Percentiles rank a stretch among this genome's conserved stretches.
These are phyloP conservation scores for Brachyptera putata DNA, from an alignment of 2,888 invertebrate genomes.

Conservation along the genomic window DNA sequence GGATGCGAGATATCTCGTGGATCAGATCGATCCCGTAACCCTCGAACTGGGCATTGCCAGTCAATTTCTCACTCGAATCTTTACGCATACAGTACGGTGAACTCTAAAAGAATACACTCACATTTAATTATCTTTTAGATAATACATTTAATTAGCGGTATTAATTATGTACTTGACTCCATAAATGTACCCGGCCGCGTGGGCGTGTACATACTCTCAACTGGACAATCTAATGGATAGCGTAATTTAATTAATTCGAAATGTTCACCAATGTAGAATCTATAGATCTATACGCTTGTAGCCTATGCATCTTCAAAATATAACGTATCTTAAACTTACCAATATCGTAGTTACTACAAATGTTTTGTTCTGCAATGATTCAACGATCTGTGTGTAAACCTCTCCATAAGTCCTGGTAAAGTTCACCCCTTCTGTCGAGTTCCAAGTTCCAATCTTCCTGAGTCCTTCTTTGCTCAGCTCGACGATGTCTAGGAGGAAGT, in stretches of 20 bases:
- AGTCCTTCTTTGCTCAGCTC: constrained; percentile 81
- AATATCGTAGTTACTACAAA: constrained; percentile 86
- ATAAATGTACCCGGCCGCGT: no score
- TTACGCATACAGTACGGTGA: constrained; percentile 94
- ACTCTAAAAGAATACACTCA: constrained; percentile 73
- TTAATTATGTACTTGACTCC: no score
- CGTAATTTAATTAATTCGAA: no score
- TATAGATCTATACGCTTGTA: no score
- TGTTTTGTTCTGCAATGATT: constrained; percentile 87
- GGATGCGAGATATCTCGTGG: constrained; percentile 80
- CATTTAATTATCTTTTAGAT: no score
- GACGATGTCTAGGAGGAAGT: constrained; percentile 87
- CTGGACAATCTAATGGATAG: no score
- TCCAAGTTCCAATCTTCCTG: constrained; percentile 83
- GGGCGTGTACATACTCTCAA: no score
- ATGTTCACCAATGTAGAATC: no score
- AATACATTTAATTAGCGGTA: no score
- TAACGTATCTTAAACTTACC: no score
- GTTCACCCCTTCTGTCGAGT: constrained; percentile 81
- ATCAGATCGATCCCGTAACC: constrained; percentile 94
- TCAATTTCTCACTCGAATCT: constrained; percentile 75
- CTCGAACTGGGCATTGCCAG: constrained; percentile 89
- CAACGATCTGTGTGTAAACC: constrained; percentile 81
- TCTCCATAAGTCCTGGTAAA: constrained; percentile 78
- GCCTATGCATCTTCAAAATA: no score